Conservation (phyloP, 2,113 vertebrate species). For the Nothocercus julius region DNA sequence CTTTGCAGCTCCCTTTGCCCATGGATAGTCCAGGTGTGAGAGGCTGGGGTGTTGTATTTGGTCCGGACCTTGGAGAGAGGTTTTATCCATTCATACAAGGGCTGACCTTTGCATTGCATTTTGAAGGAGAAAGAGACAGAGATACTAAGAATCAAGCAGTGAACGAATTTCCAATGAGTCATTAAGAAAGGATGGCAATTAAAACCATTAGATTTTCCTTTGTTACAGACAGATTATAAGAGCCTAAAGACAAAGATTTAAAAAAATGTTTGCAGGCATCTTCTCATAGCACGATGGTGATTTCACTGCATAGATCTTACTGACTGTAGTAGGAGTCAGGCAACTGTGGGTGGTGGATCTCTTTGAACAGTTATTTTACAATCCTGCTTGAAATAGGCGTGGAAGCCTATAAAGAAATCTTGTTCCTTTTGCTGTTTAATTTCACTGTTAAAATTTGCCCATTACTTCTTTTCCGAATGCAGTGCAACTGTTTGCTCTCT, state of each 20-base stretch:
- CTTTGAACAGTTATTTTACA: conserved; percentile 31
- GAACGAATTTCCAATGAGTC: background rate
- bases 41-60: background rate
- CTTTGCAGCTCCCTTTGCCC: background rate
- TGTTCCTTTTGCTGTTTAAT: background rate
- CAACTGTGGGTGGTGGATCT: background rate
- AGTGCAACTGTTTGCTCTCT: background rate
- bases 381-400: conserved; percentile 22
- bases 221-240: background rate
- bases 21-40: background rate
- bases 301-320: background rate
- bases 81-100: background rate
- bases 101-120: background rate
- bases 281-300: background rate
- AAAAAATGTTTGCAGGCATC: background rate
- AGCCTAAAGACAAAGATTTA: background rate
- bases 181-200: background rate
- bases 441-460: background rate
- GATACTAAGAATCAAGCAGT: background rate
- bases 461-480: background rate
- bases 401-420: background rate
- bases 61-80: background rate
- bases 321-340: background rate
- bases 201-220: background rate
- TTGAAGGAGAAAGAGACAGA: background rate